Conservation (phyloP, 2,888 invertebrate species). For the Anoncus sp. region DNA sequence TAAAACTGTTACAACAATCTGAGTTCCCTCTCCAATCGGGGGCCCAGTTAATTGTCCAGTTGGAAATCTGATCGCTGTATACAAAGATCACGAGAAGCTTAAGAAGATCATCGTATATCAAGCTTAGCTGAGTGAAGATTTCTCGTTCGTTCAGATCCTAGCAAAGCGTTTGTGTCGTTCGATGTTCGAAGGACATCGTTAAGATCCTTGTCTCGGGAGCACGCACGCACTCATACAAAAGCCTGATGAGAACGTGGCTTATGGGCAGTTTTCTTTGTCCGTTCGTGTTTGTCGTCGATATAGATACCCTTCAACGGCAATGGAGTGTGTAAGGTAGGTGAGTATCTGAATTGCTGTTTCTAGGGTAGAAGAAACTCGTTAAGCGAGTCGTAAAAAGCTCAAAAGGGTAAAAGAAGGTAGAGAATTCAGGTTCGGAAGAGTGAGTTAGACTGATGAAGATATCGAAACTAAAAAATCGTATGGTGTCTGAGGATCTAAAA, state of each 20-base stretch:
- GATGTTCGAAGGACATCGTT: conserved; percentile 69
- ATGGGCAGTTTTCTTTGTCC: conserved; percentile 63
- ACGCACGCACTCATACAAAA: conserved; percentile 35
- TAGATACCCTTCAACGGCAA: conserved; percentile 67
- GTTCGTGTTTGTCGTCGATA: conserved; percentile 66
- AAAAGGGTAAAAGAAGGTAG: conserved; percentile 24
- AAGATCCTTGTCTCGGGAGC: conserved; percentile 76
- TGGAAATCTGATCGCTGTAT: conserved; percentile 41
- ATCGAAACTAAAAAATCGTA: conserved; percentile 40
- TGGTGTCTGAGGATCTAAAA: conserved; percentile 7
- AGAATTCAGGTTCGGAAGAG: conserved; percentile 14
- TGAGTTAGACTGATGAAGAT: conserved; percentile 49
- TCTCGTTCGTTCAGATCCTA: conserved; percentile 62
- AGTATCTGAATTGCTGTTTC: conserved; percentile 27
- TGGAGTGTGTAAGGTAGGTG: conserved; percentile 37
- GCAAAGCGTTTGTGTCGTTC: conserved; percentile 66
- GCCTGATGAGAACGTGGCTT: conserved; percentile 26
- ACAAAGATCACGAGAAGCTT: conserved; percentile 40
- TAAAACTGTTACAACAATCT: conserved; percentile 10
- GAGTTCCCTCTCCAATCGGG: conserved; percentile 5
- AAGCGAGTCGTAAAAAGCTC: conserved; percentile 34
- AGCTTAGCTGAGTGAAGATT: conserved; percentile 52
- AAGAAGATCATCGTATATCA: conserved; percentile 47
- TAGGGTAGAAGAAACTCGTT: conserved; percentile 43
- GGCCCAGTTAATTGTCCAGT: conserved; percentile 58